phyloP scores from a whole-genome alignment of 2,888 invertebrate genomes.

The Podotricha telesiphe region DNA sequence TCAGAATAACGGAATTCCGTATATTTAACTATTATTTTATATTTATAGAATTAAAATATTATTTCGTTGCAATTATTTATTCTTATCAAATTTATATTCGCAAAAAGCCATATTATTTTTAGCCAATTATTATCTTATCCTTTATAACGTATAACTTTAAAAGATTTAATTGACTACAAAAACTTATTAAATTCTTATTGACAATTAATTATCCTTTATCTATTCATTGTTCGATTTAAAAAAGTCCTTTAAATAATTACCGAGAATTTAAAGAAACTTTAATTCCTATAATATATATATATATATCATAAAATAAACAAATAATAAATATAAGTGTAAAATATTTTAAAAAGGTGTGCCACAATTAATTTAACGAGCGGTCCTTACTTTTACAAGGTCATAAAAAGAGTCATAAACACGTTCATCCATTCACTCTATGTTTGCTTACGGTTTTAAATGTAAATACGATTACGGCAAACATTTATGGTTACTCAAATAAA shows the following conservation, averaged over 20 bases:
- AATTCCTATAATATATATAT: conserved; percentile 1
- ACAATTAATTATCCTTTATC: not conserved
- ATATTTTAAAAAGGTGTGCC: conserved; percentile 50
- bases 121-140: not conserved
- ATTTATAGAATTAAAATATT: not conserved
- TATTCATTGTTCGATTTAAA: not conserved
- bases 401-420: conserved; percentile 79
- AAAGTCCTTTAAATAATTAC: not conserved
- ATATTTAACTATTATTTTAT: not conserved
- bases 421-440: conserved; percentile 77
- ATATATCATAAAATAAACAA: conserved; percentile 40
- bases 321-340: conserved; percentile 45
- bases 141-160: not conserved
- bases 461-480: conserved; percentile 69
- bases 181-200: not conserved
- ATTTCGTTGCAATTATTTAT: not conserved
- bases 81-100: not conserved
- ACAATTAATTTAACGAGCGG: conserved; percentile 78
- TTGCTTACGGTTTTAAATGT: conserved; percentile 80
- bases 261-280: not conserved
- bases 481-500: conserved; percentile 56
- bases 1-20: not conserved
- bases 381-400: conserved; percentile 80
- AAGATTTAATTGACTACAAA: not conserved
- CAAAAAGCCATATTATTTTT: not conserved